These are phyloP conservation scores for Clitarchus hookeri DNA, from an alignment of 2,888 invertebrate genomes.

Conservation along the genomic window DNA sequence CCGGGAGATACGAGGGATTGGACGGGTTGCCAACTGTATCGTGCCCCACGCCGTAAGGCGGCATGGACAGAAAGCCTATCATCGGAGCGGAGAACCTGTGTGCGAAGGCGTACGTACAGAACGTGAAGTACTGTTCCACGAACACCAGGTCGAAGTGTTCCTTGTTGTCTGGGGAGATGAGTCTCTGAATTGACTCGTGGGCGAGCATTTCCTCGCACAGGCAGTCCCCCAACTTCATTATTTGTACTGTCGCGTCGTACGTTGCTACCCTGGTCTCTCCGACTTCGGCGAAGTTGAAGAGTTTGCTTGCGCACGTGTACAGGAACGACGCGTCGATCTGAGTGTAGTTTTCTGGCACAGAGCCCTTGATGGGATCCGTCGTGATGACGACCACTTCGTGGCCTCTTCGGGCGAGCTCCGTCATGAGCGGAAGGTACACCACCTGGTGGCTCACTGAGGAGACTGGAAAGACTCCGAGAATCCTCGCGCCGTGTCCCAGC, in stretches of 20 bases:
- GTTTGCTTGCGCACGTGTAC: slow-evolving; percentile 23
- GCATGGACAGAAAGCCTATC: slow-evolving; percentile 54
- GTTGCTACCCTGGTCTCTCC: slow-evolving; percentile 10
- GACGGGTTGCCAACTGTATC: slow-evolving; percentile 50
- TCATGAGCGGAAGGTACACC: slow-evolving; percentile 42
- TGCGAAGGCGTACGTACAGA: slow-evolving; percentile 33
- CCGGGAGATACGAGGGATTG: slow-evolving; percentile 51
- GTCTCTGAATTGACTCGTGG: neutral
- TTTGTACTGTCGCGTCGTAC: neutral
- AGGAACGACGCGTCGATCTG: slow-evolving; percentile 31
- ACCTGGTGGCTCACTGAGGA: slow-evolving; percentile 45
- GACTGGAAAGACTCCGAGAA: slow-evolving; percentile 44
- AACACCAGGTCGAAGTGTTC: slow-evolving; percentile 61
- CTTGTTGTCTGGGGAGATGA: neutral
- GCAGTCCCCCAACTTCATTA: neutral
- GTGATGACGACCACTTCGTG: slow-evolving; percentile 44
- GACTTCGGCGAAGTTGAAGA: slow-evolving; percentile 28
- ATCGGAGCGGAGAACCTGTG: slow-evolving; percentile 55
- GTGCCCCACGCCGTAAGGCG: slow-evolving; percentile 47
- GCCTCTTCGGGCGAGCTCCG: slow-evolving; percentile 43
- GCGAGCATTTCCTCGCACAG: neutral
- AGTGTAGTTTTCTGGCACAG: slow-evolving; percentile 28
- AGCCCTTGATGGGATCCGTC: slow-evolving; percentile 46
- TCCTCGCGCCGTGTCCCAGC: slow-evolving; percentile 33
- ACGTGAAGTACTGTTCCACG: slow-evolving; percentile 57